Percentiles rank a stretch among this genome's conserved stretches.
These are phyloP conservation scores for Dynastes maya DNA, from an alignment of 2,888 invertebrate species.

Conservation along the genomic window DNA sequence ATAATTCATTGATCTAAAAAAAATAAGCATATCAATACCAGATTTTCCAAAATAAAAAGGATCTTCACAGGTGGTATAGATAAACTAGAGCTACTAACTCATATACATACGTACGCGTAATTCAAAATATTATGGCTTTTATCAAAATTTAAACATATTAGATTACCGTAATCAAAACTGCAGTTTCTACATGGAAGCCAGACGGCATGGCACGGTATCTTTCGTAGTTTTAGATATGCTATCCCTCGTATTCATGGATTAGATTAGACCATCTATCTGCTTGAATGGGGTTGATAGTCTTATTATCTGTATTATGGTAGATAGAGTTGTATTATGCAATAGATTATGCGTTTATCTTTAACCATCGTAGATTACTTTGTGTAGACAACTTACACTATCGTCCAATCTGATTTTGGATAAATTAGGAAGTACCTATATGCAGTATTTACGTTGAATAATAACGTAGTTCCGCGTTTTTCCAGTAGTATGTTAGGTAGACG, in stretches of 20 bases:
- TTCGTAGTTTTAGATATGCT: slow-evolving; percentile 45
- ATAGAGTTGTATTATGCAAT: slow-evolving; percentile 41
- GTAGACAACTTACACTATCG: slow-evolving; percentile 17
- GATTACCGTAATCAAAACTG: slow-evolving; percentile 40
- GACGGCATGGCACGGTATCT: slow-evolving; percentile 36
- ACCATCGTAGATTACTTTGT: slow-evolving; percentile 26
- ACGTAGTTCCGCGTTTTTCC: background rate
- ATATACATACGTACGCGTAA: background rate
- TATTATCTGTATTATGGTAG: slow-evolving; percentile 31
- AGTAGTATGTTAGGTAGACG: no score
- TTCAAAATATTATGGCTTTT: slow-evolving; percentile 24
- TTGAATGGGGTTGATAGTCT: slow-evolving; percentile 47
- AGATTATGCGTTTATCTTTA: slow-evolving; percentile 46
- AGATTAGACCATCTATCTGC: slow-evolving; percentile 46
- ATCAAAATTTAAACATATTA: slow-evolving; percentile 42
- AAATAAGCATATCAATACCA: background rate
- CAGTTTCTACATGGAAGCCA: slow-evolving; percentile 9
- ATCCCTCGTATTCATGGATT: slow-evolving; percentile 37
- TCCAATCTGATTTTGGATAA: slow-evolving; percentile 12
- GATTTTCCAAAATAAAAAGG: slow-evolving; percentile 1
- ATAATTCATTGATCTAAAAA: background rate
- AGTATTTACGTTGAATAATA: background rate
- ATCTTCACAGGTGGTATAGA: background rate
- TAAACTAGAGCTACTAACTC: background rate
- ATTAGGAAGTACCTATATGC: background rate